Evolutionary conservation across 2,797 vertebrate species (phyloP).

Genomic region (Adrianichthys oophorus): DNA sequence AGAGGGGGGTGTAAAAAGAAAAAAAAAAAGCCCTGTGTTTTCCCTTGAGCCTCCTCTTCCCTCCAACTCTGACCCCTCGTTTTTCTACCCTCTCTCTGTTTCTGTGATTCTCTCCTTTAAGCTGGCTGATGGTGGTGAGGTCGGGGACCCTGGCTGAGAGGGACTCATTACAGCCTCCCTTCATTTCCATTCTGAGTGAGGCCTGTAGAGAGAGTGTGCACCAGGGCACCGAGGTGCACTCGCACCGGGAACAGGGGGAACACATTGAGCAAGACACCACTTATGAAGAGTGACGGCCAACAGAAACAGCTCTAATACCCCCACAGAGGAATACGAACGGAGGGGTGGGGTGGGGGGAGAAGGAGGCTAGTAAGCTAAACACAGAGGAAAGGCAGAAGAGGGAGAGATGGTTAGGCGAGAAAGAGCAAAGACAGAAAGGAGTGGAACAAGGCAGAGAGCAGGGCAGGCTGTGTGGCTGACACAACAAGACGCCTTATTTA

Average conservation of each 20-base stretch:
- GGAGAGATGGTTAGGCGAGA: constrained; percentile 39
- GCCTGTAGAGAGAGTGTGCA: constrained; percentile 65
- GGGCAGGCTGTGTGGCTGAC: constrained; percentile 68
- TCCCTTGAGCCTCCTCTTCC: constrained; percentile 72
- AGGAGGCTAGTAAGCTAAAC: constrained; percentile 27
- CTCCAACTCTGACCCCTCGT: constrained; percentile 71
- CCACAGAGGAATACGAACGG: constrained; percentile 60
- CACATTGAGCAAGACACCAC: constrained; percentile 77
- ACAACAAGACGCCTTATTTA: constrained; percentile 78
- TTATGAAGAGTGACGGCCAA: constrained; percentile 80
- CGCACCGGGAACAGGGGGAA: constrained; percentile 67
- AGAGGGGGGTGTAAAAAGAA: constrained; percentile 40
- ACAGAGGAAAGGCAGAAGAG: constrained; percentile 38
- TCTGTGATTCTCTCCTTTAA: constrained; percentile 76
- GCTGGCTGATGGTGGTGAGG: constrained; percentile 71
- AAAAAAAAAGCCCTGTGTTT: constrained; percentile 58
- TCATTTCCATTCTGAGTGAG: constrained; percentile 82
- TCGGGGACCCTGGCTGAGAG: constrained; percentile 78
- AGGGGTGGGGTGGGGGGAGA: constrained; percentile 8
- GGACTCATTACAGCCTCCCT: constrained; percentile 82
- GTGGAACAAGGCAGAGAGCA: constrained; percentile 53
- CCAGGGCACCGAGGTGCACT: constrained; percentile 70
- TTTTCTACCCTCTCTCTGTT: constrained; percentile 63
- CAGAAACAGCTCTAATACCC: constrained; percentile 78
- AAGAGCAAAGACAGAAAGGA: constrained; percentile 53